These are phyloP conservation scores for Gymnodraco acuticeps DNA, from an alignment of 2,797 vertebrate genomes.

Conservation along the genomic window DNA sequence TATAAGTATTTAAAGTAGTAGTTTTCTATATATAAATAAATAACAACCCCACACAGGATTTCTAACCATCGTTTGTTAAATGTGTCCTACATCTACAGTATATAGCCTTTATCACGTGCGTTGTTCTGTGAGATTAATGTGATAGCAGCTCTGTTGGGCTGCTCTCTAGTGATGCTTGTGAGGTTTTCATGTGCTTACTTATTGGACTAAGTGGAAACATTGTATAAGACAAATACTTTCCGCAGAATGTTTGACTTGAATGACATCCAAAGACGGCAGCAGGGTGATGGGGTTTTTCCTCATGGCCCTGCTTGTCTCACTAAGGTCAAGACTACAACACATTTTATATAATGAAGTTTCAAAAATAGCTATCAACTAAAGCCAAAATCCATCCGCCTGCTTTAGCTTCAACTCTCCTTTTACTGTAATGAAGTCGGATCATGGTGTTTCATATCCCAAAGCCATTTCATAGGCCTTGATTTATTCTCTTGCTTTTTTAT, in stretches of 20 bases:
- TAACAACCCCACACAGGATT: not conserved
- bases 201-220: not conserved
- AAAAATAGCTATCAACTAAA: conserved; percentile 38
- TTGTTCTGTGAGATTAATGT: not conserved
- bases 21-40: not conserved
- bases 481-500: conserved; percentile 58
- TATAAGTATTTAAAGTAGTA: not conserved
- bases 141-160: not conserved
- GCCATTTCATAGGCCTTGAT: conserved; percentile 53
- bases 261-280: not conserved
- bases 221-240: conserved; percentile 1
- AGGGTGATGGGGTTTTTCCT: not conserved
- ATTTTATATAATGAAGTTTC: conserved; percentile 10
- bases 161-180: not conserved
- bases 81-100: not conserved
- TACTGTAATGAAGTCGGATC: conserved; percentile 65
- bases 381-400: conserved; percentile 41
- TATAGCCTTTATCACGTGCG: not conserved
- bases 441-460: conserved; percentile 55
- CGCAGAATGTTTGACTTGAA: not conserved
- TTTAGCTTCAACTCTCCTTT: conserved; percentile 65
- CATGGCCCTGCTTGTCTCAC: not conserved
- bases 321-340: conserved; percentile 21
- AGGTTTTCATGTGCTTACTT: not conserved
- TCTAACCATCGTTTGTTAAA: not conserved